phyloP scores from a whole-genome alignment of 2,797 vertebrate species.

The Cyprinodon diabolis region DNA sequence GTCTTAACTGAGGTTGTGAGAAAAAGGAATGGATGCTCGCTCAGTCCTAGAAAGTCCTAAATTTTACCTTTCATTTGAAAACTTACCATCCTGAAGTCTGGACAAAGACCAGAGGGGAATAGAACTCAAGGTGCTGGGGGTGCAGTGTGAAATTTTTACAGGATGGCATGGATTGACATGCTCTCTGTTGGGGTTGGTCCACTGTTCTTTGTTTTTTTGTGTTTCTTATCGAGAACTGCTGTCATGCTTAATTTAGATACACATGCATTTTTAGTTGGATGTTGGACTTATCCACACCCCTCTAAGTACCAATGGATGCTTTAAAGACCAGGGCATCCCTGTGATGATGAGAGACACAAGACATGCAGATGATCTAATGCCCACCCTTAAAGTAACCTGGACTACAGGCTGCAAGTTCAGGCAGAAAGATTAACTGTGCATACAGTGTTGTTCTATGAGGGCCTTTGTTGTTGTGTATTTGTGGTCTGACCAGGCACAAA shows the following conservation, averaged over 20 bases:
- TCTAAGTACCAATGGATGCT: background rate
- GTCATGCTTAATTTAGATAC: background rate
- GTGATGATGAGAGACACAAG: background rate
- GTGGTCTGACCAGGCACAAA: background rate
- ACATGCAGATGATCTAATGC: background rate
- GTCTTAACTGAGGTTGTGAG: background rate
- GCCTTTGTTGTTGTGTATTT: background rate
- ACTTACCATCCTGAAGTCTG: background rate
- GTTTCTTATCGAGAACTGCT: background rate
- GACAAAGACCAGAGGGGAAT: background rate
- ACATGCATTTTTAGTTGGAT: background rate
- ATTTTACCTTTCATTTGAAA: background rate
- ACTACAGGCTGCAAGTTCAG: too few relatives aligned
- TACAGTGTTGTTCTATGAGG: background rate
- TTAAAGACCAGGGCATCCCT: background rate
- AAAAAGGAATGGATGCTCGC: background rate
- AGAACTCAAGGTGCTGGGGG: background rate
- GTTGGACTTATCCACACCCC: background rate
- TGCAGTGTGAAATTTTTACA: background rate
- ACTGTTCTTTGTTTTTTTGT: background rate
- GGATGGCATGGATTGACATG: background rate
- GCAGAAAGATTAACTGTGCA: constrained; percentile 1
- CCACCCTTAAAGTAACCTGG: too few relatives aligned
- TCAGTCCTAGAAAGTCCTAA: background rate
- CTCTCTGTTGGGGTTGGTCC: background rate